Evolutionary conservation across 2,797 vertebrate genomes (phyloP).

Genomic region (Molothrus ater): DNA sequence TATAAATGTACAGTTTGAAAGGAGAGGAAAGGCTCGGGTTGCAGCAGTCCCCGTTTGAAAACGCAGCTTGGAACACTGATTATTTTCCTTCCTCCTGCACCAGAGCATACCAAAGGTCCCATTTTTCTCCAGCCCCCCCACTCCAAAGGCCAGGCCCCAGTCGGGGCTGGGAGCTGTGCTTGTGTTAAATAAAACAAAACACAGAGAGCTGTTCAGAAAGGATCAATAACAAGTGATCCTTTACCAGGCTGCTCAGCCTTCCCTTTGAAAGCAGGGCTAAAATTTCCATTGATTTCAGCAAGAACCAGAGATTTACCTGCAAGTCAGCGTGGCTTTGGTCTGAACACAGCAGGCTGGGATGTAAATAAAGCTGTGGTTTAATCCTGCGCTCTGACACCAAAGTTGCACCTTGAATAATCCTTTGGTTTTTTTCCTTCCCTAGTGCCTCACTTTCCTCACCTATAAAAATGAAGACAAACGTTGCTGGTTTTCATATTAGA

Average conservation of each 20-base stretch:
- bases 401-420: not conserved
- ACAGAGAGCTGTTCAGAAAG: not conserved
- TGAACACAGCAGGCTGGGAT: not conserved
- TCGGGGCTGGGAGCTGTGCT: not conserved
- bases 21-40: not conserved
- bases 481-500: not conserved
- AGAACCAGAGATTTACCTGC: not conserved
- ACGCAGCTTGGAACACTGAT: not conserved
- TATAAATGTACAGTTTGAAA: not conserved
- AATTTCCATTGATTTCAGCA: not conserved
- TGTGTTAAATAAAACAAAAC: not conserved
- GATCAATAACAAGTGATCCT: not conserved
- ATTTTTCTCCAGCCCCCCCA: not conserved
- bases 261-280: not conserved
- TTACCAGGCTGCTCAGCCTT: not conserved
- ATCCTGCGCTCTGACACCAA: not conserved
- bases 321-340: not conserved
- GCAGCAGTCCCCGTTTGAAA: not conserved
- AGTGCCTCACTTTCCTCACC: not conserved
- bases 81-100: slow-evolving; percentile 23
- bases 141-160: not conserved
- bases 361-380: not conserved
- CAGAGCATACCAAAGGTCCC: not conserved
- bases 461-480: not conserved
- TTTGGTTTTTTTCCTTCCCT: not conserved